Conservation (phyloP, 2,888 invertebrate species). For the Idaea biselata region DNA sequence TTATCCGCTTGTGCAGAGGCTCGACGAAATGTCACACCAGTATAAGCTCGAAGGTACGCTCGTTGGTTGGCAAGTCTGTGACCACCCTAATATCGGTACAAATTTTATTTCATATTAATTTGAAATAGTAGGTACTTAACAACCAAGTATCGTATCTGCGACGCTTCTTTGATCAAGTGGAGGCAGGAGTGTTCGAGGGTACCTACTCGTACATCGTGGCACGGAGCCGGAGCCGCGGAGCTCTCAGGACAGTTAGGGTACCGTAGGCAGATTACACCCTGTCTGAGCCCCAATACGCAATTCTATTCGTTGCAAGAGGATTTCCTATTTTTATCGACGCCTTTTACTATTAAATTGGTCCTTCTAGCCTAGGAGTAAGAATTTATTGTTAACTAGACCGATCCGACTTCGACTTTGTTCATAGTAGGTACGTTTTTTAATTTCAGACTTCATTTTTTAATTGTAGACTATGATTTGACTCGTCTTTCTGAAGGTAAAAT, state of each 20-base stretch:
- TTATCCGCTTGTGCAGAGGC: too few species aligned
- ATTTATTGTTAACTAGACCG: conserved; percentile 27
- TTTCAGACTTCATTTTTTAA: too few species aligned
- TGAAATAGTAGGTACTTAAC: too few species aligned
- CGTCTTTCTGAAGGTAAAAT: too few species aligned
- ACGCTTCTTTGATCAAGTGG: not conserved
- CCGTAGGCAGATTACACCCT: conserved; percentile 75
- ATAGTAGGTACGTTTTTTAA: too few species aligned
- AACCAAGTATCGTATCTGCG: too few species aligned
- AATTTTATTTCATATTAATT: too few species aligned
- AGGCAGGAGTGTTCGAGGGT: conserved; percentile 1
- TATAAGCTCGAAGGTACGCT: too few species aligned
- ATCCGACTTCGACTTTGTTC: not conserved
- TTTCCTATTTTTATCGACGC: conserved; percentile 72
- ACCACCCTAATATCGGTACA: too few species aligned
- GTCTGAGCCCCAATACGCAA: conserved; percentile 78
- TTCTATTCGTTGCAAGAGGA: conserved; percentile 72
- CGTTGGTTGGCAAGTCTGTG: too few species aligned
- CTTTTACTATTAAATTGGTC: conserved; percentile 59
- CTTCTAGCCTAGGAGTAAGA: conserved; percentile 11
- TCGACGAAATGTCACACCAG: too few species aligned
- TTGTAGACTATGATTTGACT: too few species aligned
- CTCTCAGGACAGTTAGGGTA: conserved; percentile 72
- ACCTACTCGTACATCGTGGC: conserved; percentile 43
- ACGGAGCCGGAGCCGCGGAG: conserved; percentile 36